Evolutionary conservation across 2,888 invertebrate genomes (phyloP).

Genomic region (Brachypterus glaber): DNA sequence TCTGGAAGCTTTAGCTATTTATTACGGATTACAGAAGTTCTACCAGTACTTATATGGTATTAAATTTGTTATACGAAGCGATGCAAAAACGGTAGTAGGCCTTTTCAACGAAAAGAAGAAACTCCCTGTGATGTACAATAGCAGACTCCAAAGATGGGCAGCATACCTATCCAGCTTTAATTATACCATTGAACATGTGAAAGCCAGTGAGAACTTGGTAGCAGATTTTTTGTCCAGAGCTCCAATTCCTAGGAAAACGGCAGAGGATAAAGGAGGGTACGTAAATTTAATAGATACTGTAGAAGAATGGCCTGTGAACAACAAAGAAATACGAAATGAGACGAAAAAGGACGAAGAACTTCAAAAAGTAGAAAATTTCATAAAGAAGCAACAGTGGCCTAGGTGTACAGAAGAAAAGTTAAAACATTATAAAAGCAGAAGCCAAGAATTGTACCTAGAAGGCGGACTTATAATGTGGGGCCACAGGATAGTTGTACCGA

Average conservation of each 20-base stretch:
- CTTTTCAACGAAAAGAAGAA: no score
- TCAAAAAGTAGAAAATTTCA: slow-evolving; percentile 6
- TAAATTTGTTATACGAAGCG: no score
- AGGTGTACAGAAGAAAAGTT: background rate
- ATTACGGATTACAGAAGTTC: no score
- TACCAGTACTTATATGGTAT: no score
- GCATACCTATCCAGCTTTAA: slow-evolving; percentile 10
- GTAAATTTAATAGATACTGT: slow-evolving; percentile 4
- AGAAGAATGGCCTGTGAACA: slow-evolving; percentile 7
- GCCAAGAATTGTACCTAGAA: slow-evolving; percentile 14
- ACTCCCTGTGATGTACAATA: no score
- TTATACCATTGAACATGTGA: slow-evolving; percentile 11
- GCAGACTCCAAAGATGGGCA: slow-evolving; percentile 13
- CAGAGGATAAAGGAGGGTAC: slow-evolving; percentile 5
- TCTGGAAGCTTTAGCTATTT: no score
- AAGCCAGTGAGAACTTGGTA: background rate
- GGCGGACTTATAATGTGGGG: slow-evolving; percentile 18
- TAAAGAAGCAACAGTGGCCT: slow-evolving; percentile 1
- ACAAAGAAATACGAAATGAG: slow-evolving; percentile 4
- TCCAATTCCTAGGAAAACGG: background rate
- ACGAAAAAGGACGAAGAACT: slow-evolving; percentile 7
- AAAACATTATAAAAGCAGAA: slow-evolving; percentile 7
- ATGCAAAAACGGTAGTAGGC: no score
- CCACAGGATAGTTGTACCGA: slow-evolving; percentile 19
- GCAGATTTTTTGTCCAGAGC: slow-evolving; percentile 7